These are phyloP conservation scores for Akabosia matsudoensis DNA, from an alignment of 1,140 invertebrate species.

Conservation along the genomic window DNA sequence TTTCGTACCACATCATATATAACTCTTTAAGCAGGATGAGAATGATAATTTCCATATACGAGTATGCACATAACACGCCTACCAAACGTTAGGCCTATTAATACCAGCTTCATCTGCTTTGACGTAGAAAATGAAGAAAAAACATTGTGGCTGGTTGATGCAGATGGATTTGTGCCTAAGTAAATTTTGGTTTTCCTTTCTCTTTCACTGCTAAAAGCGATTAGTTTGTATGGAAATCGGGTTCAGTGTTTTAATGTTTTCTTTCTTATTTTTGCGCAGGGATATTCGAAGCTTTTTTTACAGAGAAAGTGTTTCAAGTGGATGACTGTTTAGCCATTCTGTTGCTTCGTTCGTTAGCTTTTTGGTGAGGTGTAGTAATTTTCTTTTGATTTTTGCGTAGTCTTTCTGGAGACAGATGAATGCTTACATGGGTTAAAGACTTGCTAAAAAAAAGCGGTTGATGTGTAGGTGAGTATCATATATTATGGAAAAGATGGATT, in stretches of 20 bases:
- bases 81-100: too few species aligned
- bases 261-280: not conserved
- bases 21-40: too few species aligned
- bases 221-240: slow-evolving; percentile 36
- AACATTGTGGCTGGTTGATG: not conserved
- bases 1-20: too few species aligned
- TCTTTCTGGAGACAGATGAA: slow-evolving; percentile 1
- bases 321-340: slow-evolving; percentile 10
- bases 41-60: too few species aligned
- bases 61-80: too few species aligned
- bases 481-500: not conserved
- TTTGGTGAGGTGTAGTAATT: not conserved
- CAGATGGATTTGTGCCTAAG: not conserved
- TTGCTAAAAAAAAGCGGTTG: not conserved
- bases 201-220: slow-evolving; percentile 18
- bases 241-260: slow-evolving; percentile 20
- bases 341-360: not conserved
- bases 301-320: not conserved
- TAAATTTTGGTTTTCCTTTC: not conserved
- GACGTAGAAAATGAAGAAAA: slow-evolving; percentile 7
- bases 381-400: not conserved
- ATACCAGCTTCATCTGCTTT: not conserved
- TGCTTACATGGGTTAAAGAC: not conserved
- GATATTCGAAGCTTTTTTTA: too few species aligned
- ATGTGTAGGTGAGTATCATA: too few species aligned